These are phyloP conservation scores for Anabas testudineus DNA, from an alignment of 2,797 vertebrate species.

Conservation along the genomic window DNA sequence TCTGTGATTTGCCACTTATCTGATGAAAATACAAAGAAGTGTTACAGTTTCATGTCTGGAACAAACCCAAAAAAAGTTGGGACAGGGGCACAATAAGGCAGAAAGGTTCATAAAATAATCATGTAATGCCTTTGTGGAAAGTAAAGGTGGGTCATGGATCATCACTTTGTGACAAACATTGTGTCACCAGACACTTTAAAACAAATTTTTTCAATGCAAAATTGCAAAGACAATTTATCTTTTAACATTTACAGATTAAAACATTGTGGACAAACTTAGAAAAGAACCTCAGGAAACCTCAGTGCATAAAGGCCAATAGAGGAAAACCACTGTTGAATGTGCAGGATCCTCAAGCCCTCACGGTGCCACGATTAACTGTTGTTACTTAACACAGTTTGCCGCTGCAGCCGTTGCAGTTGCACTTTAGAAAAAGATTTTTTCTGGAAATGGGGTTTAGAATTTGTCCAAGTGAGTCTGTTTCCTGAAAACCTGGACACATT, in stretches of 20 bases:
- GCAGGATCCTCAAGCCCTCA: neutral
- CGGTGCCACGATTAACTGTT: neutral
- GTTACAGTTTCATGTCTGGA: too few relatives aligned
- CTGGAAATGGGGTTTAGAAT: neutral
- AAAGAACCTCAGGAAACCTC: neutral
- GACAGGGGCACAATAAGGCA: too few relatives aligned
- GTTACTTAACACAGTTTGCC: neutral
- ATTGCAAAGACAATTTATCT: neutral
- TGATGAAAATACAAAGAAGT: too few relatives aligned
- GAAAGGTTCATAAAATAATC: too few relatives aligned
- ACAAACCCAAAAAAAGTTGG: too few relatives aligned
- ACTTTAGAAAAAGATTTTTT: too few relatives aligned
- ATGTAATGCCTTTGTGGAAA: too few relatives aligned
- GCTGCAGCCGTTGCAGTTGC: neutral
- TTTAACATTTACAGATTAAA: neutral
- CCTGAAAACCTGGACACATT: conserved; percentile 37
- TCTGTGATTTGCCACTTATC: too few relatives aligned
- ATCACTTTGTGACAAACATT: too few relatives aligned
- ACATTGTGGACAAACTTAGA: neutral
- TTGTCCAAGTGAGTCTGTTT: conserved; percentile 14
- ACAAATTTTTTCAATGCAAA: neutral
- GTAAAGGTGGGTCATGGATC: too few relatives aligned
- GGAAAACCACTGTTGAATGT: neutral
- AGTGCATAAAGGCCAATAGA: neutral
- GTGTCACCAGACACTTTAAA: neutral